Evolutionary conservation across 2,797 vertebrate genomes (phyloP).

Genomic region (Tenualosa thibaudeaui): DNA sequence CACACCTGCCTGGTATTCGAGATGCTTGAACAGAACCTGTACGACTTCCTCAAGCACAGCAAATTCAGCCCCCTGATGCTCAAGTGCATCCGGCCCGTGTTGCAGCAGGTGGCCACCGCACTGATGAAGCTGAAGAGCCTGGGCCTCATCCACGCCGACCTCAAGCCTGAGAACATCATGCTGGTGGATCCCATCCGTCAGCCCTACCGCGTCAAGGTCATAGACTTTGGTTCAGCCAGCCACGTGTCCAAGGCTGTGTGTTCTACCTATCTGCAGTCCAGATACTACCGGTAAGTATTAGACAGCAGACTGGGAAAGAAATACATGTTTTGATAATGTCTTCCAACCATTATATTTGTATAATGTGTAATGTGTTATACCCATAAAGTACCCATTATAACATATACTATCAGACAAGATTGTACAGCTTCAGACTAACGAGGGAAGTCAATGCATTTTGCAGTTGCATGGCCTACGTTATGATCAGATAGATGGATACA

Average conservation of each 20-base stretch:
- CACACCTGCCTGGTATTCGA: conserved; percentile 99
- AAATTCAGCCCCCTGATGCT: conserved; percentile 97
- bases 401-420: not conserved
- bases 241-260: conserved; percentile 97
- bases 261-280: conserved; percentile 96
- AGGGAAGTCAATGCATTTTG: not conserved
- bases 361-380: too few relatives aligned
- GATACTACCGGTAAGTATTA: conserved; percentile 90
- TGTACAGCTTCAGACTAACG: not conserved
- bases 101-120: conserved; percentile 96
- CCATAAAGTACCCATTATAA: not conserved
- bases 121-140: conserved; percentile 97
- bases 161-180: conserved; percentile 99
- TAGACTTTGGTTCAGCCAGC: conserved; percentile 96
- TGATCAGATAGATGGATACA: not conserved
- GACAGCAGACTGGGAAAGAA: not conserved
- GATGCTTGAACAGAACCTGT: conserved; percentile 99
- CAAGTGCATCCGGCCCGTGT: conserved; percentile 93
- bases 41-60: conserved; percentile 98
- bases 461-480: not conserved
- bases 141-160: conserved; percentile 94
- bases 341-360: too few relatives aligned
- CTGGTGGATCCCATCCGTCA: conserved; percentile 92
- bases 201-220: conserved; percentile 96
- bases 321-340: too few relatives aligned